Evolutionary conservation across 2,888 invertebrate genomes (phyloP), one percentile per base, ranked within the genome.

Genomic region (Ennomos fuscantarius): DNA sequence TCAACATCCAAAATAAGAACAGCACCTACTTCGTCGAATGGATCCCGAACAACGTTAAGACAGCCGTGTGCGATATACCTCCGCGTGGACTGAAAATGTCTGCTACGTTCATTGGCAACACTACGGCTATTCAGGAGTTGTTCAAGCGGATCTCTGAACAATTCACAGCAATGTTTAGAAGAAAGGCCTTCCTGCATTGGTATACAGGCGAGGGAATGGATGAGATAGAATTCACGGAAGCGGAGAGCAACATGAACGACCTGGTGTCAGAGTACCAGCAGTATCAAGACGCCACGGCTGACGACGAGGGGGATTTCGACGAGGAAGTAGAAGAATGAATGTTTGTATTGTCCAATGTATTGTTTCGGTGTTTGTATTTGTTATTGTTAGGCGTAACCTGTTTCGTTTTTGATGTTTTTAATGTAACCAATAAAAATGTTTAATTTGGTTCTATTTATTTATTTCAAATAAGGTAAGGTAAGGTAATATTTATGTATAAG

Each of bases 121-220:
- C 96, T 12, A 97, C 97, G 9, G 96, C 97, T 64, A 96, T 97
- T 70, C 97, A 97, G 79, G 96, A 97, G 80, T 84, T 97, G 63
- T 97, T 97, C 87, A 97, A 97, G 84, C 93, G 97, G 74, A 96
- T 97, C 70, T 95, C 96, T 40, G 96, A 96, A 78, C 97, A 97
- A 81, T 97, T 97, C 78, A 95, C 95, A 12, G 96, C 97, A 73
- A 97, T 98, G 98, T 98, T 98, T 93, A 94, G 97, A 68, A 94
- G 98, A 73, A 98, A 97, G 88, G 98, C 98, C 81, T 98, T 98
- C 94, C 93, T 98, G 73, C 98, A 98, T 93, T 98, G 98, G 98
- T 98, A 98, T 92, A 98, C 97, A 36, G 98, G 97, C 48, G 98
- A 98, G 84, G 98, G 98, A 65, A 98, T 98, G 98, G 98, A 98